phyloP scores from a whole-genome alignment of 2,113 vertebrate genomes.

The Myrmophylax atrothorax region DNA sequence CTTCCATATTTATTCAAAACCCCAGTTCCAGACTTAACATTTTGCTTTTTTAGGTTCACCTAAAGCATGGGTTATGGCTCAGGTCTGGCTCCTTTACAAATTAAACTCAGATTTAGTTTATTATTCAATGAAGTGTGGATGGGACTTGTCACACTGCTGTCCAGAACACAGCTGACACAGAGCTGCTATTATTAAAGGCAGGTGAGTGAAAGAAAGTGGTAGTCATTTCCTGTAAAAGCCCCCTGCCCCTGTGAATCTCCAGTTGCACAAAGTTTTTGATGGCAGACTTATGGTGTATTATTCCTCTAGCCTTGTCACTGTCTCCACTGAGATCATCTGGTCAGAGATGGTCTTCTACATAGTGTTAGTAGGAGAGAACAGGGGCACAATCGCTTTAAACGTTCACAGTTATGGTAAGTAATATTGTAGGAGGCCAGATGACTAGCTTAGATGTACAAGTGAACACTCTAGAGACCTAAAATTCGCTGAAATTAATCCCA shows the following conservation, averaged over 20 bases:
- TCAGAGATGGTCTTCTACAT: neutral
- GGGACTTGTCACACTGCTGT: neutral
- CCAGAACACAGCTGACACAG: neutral
- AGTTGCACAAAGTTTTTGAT: neutral
- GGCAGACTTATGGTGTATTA: neutral
- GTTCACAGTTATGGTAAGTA: neutral
- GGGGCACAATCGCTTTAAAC: neutral
- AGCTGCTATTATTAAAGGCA: neutral
- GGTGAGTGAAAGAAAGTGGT: neutral
- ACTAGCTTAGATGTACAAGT: neutral
- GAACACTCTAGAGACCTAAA: neutral
- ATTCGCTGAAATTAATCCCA: neutral
- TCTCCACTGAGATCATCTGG: neutral
- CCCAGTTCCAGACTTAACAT: neutral
- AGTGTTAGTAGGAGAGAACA: neutral
- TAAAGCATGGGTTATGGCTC: neutral
- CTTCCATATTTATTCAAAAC: neutral
- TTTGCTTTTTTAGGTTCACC: neutral
- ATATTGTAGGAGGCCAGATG: neutral
- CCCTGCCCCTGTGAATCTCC: neutral
- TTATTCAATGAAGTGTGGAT: neutral
- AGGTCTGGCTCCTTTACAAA: neutral
- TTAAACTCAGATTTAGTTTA: neutral
- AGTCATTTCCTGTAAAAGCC: neutral
- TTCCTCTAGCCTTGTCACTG: neutral